A percentile compares a stretch with the other conserved stretches of the same genome.
Evolutionary conservation across 2,113 vertebrate species (phyloP).

Genomic region (Oreochromis aureus): DNA sequence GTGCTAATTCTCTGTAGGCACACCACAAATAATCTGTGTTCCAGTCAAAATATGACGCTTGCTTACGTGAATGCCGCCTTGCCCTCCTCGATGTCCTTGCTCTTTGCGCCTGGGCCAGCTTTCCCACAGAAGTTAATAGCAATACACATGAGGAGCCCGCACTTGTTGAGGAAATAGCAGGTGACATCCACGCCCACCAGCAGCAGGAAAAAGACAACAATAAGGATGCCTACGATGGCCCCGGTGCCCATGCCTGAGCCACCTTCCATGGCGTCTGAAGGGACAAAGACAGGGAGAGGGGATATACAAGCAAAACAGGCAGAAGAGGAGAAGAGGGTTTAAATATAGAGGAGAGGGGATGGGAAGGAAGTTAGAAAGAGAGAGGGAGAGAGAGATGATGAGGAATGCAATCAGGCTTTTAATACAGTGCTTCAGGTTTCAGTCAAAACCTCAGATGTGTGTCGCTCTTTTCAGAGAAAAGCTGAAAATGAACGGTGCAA

Average conservation of each 20-base stretch:
- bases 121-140: conserved; percentile 96
- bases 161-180: conserved; percentile 99
- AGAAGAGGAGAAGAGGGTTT: conserved; percentile 13
- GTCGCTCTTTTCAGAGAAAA: neutral
- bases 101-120: conserved; percentile 85
- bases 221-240: conserved; percentile 94
- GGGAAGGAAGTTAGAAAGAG: conserved; percentile 33
- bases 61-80: conserved; percentile 96
- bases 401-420: conserved; percentile 20
- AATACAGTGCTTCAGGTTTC: neutral
- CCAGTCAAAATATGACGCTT: neutral
- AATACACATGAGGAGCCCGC: conserved; percentile 97
- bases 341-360: conserved; percentile 6
- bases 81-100: conserved; percentile 96
- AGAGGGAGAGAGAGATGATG: conserved; percentile 19
- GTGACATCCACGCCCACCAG: conserved; percentile 90
- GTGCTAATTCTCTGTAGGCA: neutral
- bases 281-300: neutral
- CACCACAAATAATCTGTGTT: neutral
- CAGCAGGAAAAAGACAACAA: conserved; percentile 89
- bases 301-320: conserved; percentile 16
- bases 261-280: conserved; percentile 34
- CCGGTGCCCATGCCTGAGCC: conserved; percentile 85
- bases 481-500: neutral
- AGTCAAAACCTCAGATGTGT: conserved; percentile 4